Evolutionary conservation across 2,113 vertebrate genomes (phyloP), one percentile per base, ranked within the genome.

Genomic region (Xiphophorus hellerii): DNA sequence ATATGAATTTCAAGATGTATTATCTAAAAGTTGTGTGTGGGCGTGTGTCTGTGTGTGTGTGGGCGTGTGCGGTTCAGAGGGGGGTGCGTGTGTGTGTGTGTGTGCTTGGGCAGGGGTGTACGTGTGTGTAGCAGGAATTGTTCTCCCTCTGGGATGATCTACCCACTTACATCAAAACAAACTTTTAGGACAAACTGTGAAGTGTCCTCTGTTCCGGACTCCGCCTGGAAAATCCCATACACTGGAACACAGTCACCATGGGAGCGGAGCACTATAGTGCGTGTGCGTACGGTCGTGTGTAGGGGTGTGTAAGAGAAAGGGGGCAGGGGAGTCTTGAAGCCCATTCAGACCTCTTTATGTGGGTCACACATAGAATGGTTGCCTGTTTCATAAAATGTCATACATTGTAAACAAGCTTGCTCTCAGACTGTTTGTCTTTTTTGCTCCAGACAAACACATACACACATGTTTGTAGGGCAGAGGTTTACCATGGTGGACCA

Each of bases 201-300:
- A 90, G 84, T 83, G 84, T 90, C 87, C 81, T 37, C 74, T 79
- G 78, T 90, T 89, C 71, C 51, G 61, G 82, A 87, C 76, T 17
- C 83, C 73, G 83, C 88, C 82, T 86, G 88, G 90, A 93, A 90
- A 93, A 89, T 89, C 85, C 88, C 84, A 82, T 83, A 87, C 88
- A 75, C 63, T 85, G 85, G 67, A 84, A 88, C 69, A 91, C 61
- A 82, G 85, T 91, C 80, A 71, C 87, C 88, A 90, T 90, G 88
- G 85, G 81, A 87, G 84, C 85, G 65, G 63, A 85, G 66, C 33
- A 35, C 39, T 10, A 76, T 48, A 42, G 39, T 83, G 74, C 81
- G 66, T 76, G 72, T 61, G 66, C 78, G 58, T 80, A 62, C 80
- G 68, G 37, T 20, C 71, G 30, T 73, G 75, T 60, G 67, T 44